Conservation (phyloP, 2,888 invertebrate genomes). For the Heliconius erato region DNA sequence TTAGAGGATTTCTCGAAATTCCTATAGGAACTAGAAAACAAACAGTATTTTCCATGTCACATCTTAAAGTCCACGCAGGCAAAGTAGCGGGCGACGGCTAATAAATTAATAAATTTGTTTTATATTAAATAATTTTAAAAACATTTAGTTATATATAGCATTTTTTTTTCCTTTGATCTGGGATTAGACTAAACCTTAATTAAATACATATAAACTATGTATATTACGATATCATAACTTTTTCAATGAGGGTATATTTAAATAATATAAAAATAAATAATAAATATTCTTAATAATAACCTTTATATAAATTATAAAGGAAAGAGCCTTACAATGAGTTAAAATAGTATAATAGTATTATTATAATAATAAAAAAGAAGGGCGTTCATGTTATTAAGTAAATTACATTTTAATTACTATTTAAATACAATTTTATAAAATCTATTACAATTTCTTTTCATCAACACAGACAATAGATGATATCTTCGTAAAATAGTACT, state of each 20-base stretch:
- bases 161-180: background rate
- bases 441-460: too few species aligned
- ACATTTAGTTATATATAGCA: too few species aligned
- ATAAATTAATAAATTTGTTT: too few species aligned
- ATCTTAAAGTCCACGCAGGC: too few species aligned
- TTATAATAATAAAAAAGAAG: conserved; percentile 5
- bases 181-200: background rate
- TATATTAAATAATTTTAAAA: too few species aligned
- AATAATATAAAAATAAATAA: background rate
- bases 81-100: too few species aligned
- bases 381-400: background rate
- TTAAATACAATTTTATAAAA: background rate
- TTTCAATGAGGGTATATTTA: background rate
- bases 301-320: background rate
- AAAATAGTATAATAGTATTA: background rate
- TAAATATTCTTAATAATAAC: background rate
- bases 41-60: too few species aligned
- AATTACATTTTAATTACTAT: conserved; percentile 1
- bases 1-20: too few species aligned
- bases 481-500: too few species aligned
- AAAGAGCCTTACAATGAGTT: conserved; percentile 9
- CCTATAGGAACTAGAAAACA: too few species aligned
- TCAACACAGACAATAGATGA: too few species aligned
- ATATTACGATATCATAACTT: background rate
- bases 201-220: background rate